phyloP scores from a whole-genome alignment of 2,113 vertebrate species.

The Eptesicus fuscus region DNA sequence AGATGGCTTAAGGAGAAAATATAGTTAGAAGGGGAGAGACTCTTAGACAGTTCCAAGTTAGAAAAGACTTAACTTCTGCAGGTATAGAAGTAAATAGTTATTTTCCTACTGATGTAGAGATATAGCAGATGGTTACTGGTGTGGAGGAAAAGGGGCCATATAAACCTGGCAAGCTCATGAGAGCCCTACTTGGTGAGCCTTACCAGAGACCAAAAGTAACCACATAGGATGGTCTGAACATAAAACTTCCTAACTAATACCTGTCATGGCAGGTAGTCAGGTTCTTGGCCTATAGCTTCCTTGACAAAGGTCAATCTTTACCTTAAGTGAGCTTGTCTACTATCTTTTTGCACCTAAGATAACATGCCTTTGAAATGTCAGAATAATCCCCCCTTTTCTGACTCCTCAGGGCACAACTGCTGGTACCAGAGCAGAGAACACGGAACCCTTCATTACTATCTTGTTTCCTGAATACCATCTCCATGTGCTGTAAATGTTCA shows the following conservation, averaged over 20 bases:
- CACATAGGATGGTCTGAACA: not conserved
- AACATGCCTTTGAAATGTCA: not conserved
- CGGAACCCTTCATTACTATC: not conserved
- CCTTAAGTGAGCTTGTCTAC: not conserved
- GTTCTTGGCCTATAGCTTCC: not conserved
- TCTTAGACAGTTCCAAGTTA: not conserved
- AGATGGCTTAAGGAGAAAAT: slow-evolving; percentile 2
- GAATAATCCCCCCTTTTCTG: not conserved
- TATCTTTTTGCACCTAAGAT: not conserved
- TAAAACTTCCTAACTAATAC: not conserved
- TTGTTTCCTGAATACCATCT: not conserved
- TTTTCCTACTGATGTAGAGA: not conserved
- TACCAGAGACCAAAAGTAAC: not conserved
- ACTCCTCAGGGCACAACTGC: not conserved
- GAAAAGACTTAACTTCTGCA: not conserved
- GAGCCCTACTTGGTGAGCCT: not conserved
- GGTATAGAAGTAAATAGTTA: not conserved
- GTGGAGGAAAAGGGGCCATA: not conserved
- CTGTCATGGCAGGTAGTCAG: not conserved
- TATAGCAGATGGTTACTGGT: not conserved
- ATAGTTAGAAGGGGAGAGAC: not conserved
- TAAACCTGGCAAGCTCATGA: not conserved
- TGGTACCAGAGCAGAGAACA: not conserved
- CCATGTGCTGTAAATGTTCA: not conserved
- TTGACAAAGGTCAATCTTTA: not conserved